Conservation (phyloP, 2,113 vertebrate species). For the Gnathonemus echidnorhynchus region DNA sequence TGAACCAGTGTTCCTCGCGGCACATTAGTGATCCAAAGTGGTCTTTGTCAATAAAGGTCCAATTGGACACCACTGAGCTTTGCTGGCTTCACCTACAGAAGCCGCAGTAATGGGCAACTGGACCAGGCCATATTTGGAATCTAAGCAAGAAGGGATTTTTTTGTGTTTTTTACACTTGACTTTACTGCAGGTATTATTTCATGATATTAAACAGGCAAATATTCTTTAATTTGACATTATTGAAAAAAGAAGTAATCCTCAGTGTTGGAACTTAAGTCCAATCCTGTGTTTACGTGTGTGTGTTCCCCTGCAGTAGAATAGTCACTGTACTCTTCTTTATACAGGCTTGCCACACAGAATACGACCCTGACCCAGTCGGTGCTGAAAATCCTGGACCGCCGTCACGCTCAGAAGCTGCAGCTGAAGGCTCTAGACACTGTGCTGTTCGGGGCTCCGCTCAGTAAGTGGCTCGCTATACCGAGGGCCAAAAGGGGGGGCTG, state of each 20-base stretch:
- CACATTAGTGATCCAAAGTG: neutral
- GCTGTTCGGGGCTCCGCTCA: slow-evolving; percentile 83
- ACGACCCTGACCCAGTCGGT: slow-evolving; percentile 76
- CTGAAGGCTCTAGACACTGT: slow-evolving; percentile 91
- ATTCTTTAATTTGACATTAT: neutral
- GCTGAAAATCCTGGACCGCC: slow-evolving; percentile 88
- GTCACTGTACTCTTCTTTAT: slow-evolving; percentile 1
- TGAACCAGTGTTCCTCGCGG: neutral
- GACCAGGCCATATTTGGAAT: neutral
- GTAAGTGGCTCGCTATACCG: slow-evolving; percentile 59
- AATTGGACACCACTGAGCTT: neutral
- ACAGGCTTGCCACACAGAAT: slow-evolving; percentile 86
- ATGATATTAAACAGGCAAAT: neutral
- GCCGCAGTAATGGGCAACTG: neutral
- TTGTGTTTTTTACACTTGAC: neutral
- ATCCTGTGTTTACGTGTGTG: slow-evolving; percentile 25
- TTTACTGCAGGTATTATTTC: neutral
- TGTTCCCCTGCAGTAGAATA: neutral
- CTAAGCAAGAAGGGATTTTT: neutral
- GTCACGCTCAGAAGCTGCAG: slow-evolving; percentile 91
- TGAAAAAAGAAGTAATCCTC: neutral
- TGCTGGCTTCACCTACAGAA: neutral
- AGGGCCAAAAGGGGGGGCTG: neutral
- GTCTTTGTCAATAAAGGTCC: neutral
- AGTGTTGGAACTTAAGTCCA: neutral